These are phyloP conservation scores for Leptobrachium leishanense DNA, from an alignment of 2,113 vertebrate species.

Conservation along the genomic window DNA sequence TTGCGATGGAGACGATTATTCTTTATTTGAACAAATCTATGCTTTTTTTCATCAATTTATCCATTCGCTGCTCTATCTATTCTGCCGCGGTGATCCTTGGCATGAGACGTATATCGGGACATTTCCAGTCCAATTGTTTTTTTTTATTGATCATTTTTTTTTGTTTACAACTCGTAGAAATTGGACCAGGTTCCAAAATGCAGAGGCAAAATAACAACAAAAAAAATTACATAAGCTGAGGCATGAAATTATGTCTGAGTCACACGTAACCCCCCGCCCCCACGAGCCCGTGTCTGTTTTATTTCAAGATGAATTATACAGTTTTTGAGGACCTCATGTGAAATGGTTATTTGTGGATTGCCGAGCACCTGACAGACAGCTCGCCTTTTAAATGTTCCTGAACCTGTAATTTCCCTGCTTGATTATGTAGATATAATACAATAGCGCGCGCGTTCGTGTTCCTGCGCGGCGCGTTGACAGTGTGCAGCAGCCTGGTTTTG, in stretches of 20 bases:
- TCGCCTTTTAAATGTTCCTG: neutral
- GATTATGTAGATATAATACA: conserved; percentile 14
- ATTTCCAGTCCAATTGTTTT: too few relatives aligned
- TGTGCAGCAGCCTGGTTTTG: neutral
- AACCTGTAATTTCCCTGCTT: neutral
- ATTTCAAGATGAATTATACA: neutral
- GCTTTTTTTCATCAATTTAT: too few relatives aligned
- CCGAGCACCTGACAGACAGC: conserved; percentile 6
- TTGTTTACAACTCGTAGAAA: too few relatives aligned
- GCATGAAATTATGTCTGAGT: neutral
- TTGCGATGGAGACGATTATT: too few relatives aligned
- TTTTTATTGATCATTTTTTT: too few relatives aligned
- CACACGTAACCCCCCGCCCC: neutral
- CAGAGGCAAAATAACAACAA: too few relatives aligned
- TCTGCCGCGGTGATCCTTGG: too few relatives aligned
- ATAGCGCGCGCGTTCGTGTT: neutral
- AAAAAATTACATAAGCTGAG: neutral
- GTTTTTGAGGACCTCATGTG: neutral
- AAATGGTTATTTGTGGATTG: neutral
- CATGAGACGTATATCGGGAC: too few relatives aligned
- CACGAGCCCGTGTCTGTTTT: neutral
- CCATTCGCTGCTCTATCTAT: too few relatives aligned
- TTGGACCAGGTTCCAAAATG: too few relatives aligned
- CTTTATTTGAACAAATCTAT: too few relatives aligned
- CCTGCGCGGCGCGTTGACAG: neutral